Conservation (phyloP, 2,113 vertebrate species). For the Antigone vipio region DNA sequence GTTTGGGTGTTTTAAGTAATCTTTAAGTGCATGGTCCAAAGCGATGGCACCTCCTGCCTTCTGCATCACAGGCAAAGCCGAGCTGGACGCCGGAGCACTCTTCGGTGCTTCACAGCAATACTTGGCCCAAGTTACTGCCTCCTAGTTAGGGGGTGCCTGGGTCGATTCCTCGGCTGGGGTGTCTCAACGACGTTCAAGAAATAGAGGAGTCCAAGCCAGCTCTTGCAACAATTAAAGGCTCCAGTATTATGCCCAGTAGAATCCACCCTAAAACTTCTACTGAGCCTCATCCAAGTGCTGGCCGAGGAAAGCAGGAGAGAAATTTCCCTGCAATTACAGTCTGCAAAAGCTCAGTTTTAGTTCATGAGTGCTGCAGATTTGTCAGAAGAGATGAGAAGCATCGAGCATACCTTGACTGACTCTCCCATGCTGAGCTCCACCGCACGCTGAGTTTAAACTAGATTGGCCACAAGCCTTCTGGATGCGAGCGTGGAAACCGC, state of each 20-base stretch:
- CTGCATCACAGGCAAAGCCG: background rate
- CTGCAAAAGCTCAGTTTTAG: background rate
- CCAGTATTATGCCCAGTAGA: background rate
- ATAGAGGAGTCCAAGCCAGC: background rate
- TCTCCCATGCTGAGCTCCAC: background rate
- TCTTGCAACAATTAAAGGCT: background rate
- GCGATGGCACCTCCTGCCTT: background rate
- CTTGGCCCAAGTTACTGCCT: background rate
- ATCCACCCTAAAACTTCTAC: background rate
- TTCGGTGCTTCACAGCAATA: background rate
- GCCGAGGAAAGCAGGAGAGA: background rate
- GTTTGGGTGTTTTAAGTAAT: background rate
- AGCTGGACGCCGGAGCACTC: background rate
- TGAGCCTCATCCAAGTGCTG: background rate
- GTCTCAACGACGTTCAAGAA: background rate
- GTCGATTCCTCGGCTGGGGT: background rate
- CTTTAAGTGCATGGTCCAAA: rapidly evolving
- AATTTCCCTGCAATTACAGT: background rate
- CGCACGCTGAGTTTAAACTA: background rate
- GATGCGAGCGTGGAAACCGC: background rate
- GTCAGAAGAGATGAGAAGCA: background rate
- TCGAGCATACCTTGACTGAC: background rate
- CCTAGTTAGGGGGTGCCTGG: background rate
- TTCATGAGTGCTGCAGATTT: background rate
- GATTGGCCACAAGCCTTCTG: background rate